Evolutionary conservation across 2,797 vertebrate genomes (phyloP), one percentile per base, ranked within the genome.

Genomic region (Chloroceryle amazona): DNA sequence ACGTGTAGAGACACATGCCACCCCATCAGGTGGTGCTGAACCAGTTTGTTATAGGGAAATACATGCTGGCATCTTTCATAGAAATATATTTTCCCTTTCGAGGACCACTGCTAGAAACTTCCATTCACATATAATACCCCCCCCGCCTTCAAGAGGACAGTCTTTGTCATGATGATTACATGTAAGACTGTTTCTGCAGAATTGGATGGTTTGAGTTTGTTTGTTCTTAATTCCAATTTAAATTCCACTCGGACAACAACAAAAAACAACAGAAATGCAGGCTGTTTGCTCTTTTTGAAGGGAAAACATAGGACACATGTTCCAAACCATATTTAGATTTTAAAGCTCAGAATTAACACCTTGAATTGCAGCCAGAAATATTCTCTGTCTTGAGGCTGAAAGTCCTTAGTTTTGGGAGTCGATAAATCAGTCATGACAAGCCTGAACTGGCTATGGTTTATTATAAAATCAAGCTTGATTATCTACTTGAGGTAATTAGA

Each of bases 401-500:
- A 94, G 83, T 67, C 83, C 57, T 93, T 84, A 86, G 41, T 70
- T 78, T 85, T 84, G 68, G 52, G 78, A 94, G 57, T 58, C 2
- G 1, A 94, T 86, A 94, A 95, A 95, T 92, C 94, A 97, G 63
- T 67, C 76, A 84, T 78, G 93, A 95, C 93, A 96, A 79, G 44
- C 52, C 81, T 90, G 66, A 96, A 74, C 33, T 2, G 1, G 65
- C 78, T 78, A 82, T 44, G 63, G 63, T 71, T 96, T 96, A 73
- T 94, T 94, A 94, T 61, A 90, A 95, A 96, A 95, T 95, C 95
- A 93, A 80, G 78, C 74, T 87, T 95, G 82, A 95, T 95, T 92
- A 93, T 73, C 73, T 81, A 46, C 88, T 92, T 82, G 74, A 95
- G 41, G 83, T 95, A 93, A 92, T 97, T 87, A 94, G 71, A 68